A percentile compares a stretch with the other conserved stretches of the same genome.
Conservation (phyloP, 2,888 invertebrate genomes). For the Epinotia brunnichana region DNA sequence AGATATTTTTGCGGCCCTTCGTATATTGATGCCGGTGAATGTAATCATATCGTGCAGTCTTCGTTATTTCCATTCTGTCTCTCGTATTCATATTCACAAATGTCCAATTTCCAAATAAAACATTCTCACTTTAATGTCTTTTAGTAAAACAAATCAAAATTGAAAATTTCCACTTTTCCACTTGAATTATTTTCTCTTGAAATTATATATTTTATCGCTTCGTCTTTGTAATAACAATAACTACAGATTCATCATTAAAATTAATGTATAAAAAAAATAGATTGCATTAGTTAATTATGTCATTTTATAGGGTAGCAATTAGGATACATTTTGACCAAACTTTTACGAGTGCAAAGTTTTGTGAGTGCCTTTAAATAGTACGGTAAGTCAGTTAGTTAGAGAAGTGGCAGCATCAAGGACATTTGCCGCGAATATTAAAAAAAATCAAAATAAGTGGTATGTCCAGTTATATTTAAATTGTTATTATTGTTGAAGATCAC, state of each 20-base stretch:
- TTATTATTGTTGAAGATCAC: too few relatives aligned
- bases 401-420: too few relatives aligned
- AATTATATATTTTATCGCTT: not conserved
- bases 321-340: not conserved
- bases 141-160: slow-evolving; percentile 53
- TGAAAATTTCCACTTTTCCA: slow-evolving; percentile 43
- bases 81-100: slow-evolving; percentile 21
- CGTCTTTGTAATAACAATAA: not conserved
- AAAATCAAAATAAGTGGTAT: too few relatives aligned
- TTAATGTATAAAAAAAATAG: slow-evolving; percentile 1
- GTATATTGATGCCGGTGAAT: too few relatives aligned
- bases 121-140: slow-evolving; percentile 63
- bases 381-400: too few relatives aligned
- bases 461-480: too few relatives aligned
- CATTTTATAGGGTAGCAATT: not conserved
- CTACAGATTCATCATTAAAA: not conserved
- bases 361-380: not conserved
- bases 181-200: not conserved
- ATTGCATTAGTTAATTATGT: slow-evolving; percentile 1
- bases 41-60: not conserved
- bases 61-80: not conserved
- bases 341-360: not conserved
- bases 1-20: too few relatives aligned
- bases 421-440: too few relatives aligned
- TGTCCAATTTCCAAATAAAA: slow-evolving; percentile 49